These are phyloP conservation scores for Trachurus trachurus DNA, from an alignment of 2,797 vertebrate species.

Conservation along the genomic window DNA sequence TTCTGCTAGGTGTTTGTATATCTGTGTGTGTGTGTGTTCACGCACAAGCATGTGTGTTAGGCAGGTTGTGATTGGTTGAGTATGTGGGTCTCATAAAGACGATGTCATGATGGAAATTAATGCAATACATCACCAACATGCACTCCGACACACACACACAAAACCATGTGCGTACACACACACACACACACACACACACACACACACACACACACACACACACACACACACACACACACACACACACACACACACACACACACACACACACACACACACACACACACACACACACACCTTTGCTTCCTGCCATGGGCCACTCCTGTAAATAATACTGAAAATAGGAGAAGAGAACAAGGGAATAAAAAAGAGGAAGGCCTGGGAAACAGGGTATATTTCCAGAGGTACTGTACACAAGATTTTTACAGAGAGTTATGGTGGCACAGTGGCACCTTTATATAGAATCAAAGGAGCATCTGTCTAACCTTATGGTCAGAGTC, in stretches of 20 bases:
- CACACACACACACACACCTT: constrained; percentile 29
- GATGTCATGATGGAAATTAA: constrained; percentile 88
- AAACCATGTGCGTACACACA: too few species aligned
- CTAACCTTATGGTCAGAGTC: constrained; percentile 30
- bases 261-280: constrained; percentile 16
- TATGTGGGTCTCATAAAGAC: constrained; percentile 83
- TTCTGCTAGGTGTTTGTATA: constrained; percentile 38
- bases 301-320: constrained; percentile 49
- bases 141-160: constrained; percentile 42
- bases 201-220: constrained; percentile 17
- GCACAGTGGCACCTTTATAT: constrained; percentile 45
- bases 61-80: constrained; percentile 76
- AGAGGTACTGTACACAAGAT: constrained; percentile 36
- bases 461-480: constrained; percentile 45
- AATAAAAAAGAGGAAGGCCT: constrained; percentile 32
- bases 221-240: constrained; percentile 35
- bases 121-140: constrained; percentile 86
- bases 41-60: constrained; percentile 45
- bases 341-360: constrained; percentile 36
- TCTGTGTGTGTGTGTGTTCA: constrained; percentile 20
- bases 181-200: too few species aligned
- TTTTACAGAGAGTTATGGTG: constrained; percentile 55
- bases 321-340: constrained; percentile 76
- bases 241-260: constrained; percentile 20
- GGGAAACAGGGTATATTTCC: constrained; percentile 46